Percentiles rank a stretch among this genome's conserved stretches.
These are phyloP conservation scores for Desoria tigrina DNA, from an alignment of 2,888 invertebrate species.

Conservation along the genomic window DNA sequence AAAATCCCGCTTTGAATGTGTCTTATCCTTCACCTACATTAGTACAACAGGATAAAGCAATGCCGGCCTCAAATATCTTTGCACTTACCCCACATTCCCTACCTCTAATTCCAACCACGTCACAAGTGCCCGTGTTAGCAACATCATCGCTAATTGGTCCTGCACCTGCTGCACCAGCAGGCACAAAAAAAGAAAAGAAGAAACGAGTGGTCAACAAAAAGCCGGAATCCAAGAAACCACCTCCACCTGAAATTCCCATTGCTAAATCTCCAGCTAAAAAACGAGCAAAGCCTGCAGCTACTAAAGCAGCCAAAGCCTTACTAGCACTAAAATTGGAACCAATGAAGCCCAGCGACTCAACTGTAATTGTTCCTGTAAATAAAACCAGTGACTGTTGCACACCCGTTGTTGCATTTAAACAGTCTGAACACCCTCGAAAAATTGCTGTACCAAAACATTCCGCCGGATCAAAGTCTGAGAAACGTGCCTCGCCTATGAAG, in stretches of 20 bases:
- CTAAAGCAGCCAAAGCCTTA: neutral
- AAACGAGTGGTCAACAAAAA: neutral
- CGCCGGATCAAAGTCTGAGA: neutral
- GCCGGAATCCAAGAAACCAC: neutral
- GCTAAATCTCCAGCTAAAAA: neutral
- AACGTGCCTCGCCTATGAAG: conserved; percentile 1
- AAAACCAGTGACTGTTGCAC: neutral
- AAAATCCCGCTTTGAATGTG: conserved; percentile 26
- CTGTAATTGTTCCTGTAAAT: neutral
- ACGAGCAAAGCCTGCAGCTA: neutral
- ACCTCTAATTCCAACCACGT: neutral
- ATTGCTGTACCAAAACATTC: too few species aligned
- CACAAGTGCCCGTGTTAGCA: neutral
- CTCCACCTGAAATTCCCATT: neutral
- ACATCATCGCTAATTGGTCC: too few species aligned
- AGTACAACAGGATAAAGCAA: neutral
- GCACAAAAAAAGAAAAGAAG: conserved; percentile 13
- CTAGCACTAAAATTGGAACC: neutral
- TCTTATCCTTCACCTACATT: neutral
- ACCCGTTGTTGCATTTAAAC: too few species aligned
- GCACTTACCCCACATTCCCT: conserved; percentile 21
- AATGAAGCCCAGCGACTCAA: neutral
- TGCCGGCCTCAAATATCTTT: neutral
- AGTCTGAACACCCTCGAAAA: too few species aligned
- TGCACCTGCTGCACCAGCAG: too few species aligned